Conservation (phyloP, 2,888 invertebrate genomes). For the Cheilosia urbana region DNA sequence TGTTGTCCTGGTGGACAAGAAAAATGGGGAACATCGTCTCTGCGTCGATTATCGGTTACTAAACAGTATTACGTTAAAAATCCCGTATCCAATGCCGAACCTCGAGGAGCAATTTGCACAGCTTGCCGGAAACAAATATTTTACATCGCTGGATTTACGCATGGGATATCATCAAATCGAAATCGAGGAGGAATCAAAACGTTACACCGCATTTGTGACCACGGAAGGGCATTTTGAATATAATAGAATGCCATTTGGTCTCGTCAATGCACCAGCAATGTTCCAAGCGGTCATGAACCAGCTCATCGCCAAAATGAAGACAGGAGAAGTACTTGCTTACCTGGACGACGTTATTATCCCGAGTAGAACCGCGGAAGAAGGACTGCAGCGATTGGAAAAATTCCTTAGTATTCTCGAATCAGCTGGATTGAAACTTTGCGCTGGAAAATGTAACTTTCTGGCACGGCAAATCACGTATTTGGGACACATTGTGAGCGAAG, state of each 20-base stretch:
- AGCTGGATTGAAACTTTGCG: too few relatives aligned
- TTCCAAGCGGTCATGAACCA: too few relatives aligned
- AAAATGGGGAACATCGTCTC: conserved; percentile 70
- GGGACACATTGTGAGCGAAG: too few relatives aligned
- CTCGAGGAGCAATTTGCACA: conserved; percentile 70
- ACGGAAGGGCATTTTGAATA: conserved; percentile 22
- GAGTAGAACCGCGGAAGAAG: too few relatives aligned
- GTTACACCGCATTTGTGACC: conserved; percentile 64
- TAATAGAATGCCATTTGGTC: conserved; percentile 34
- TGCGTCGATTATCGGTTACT: conserved; percentile 46
- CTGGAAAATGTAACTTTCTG: too few relatives aligned
- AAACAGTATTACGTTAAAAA: conserved; percentile 36
- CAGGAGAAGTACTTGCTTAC: too few relatives aligned
- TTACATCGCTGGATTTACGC: conserved; percentile 42
- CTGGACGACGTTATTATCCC: too few relatives aligned
- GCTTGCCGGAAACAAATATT: conserved; percentile 55
- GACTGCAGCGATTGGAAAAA: too few relatives aligned
- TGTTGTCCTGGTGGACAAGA: conserved; percentile 71
- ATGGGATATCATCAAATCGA: conserved; percentile 74
- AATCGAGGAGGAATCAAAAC: conserved; percentile 54
- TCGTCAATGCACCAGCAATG: conserved; percentile 12
- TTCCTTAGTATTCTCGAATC: too few relatives aligned
- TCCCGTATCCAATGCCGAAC: conserved; percentile 59
- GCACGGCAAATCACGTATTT: too few relatives aligned
- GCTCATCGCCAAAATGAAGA: too few relatives aligned